A percentile compares a stretch with the other conserved stretches of the same genome.
Evolutionary conservation across 2,113 vertebrate species (phyloP).

Genomic region (Microcebus griseorufus): DNA sequence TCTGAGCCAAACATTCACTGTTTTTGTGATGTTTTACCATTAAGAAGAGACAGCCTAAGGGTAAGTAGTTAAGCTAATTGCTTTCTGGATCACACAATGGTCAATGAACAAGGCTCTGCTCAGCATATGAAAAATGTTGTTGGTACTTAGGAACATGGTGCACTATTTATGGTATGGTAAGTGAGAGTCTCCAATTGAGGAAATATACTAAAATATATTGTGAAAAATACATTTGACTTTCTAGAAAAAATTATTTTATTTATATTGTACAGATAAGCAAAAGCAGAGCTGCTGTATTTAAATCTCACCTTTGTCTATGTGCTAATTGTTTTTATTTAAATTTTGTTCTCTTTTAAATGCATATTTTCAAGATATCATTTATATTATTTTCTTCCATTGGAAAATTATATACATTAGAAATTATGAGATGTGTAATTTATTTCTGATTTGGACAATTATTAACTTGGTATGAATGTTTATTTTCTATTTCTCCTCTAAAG

Average conservation of each 20-base stretch:
- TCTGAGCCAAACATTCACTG: not conserved
- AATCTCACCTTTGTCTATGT: not conserved
- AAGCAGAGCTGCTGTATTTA: not conserved
- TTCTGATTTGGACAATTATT: not conserved
- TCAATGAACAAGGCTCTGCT: not conserved
- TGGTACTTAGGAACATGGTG: not conserved
- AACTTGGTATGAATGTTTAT: not conserved
- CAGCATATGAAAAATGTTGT: not conserved
- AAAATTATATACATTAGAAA: not conserved
- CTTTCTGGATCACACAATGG: conserved; percentile 45
- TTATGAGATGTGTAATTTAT: not conserved
- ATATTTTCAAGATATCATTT: not conserved
- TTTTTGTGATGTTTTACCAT: conserved; percentile 37
- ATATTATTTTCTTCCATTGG: not conserved
- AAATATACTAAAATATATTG: not conserved
- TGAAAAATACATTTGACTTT: not conserved
- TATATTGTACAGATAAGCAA: not conserved
- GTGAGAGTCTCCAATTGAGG: not conserved
- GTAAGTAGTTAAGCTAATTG: conserved; percentile 51
- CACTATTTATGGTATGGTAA: not conserved
- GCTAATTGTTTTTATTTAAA: not conserved
- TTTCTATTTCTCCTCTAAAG: conserved; percentile 11
- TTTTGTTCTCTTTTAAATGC: not conserved
- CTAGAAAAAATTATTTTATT: not conserved
- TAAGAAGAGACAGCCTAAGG: not conserved